Base-by-base conservation (phyloP, 2,888 invertebrate species). In the Lasioglossum lativentre region DNA sequence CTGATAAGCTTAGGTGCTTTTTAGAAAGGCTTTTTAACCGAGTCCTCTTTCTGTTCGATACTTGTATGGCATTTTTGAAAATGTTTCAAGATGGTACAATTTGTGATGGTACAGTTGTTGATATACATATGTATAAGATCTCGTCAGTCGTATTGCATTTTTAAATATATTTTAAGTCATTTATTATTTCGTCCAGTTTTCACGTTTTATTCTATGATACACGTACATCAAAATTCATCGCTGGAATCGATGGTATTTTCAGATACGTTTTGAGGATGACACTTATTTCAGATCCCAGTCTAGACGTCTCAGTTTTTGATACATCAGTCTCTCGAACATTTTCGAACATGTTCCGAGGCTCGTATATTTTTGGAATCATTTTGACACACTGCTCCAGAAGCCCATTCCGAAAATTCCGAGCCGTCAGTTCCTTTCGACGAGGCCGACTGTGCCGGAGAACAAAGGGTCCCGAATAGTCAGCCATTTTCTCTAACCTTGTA, bases 401-500 rank as follows among this genome's bases (percentile, higher is more conserved):
- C 23, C 52, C 23, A n/a, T 23, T 63, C 19, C 30, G 30, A 63
- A 30, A 30, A 30, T 30, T 30, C 8, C 19, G 30, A 30, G 30
- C 8, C 63, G 30, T 30, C 30, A 19, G 19, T 23, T 34, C 23
- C 4, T 38, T 23, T 38, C 68, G 23, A 12, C 23, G 68, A 23
- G n/a, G 56, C 56, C 56, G 56, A n/a, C 12, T 12, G 40, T n/a
- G 40, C 23, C 12, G 19, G 19, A n/a, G 34, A 63, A 42, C 75
- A 42, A 19, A 12, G 66, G 27, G 38, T 5, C 52, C 23, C 14
- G n/a, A 38, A 12, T 6, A 14, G 40, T 30, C 45, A 47, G 47
- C 63, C 72, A 30, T 75, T n/a, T 40, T 83, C 52, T 52, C 52
- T 19, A n/a, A 0, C 45, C 8, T 47, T 52, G 66, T 84, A 83